Conservation (phyloP, 2,113 vertebrate species). For the Hemiprocne comata region DNA sequence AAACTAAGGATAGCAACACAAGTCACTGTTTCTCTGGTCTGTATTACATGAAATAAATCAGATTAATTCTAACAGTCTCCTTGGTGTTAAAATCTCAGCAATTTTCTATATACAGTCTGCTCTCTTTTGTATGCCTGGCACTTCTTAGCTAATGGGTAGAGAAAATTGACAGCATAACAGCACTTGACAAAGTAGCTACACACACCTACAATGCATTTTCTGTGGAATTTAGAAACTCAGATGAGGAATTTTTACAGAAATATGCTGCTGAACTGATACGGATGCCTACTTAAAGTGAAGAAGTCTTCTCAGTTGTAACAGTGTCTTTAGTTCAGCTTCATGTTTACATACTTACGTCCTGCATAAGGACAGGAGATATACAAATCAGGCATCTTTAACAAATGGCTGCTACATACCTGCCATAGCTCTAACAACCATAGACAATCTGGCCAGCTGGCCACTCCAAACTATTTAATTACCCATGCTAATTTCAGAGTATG, state of each 20-base stretch:
- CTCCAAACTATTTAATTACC: not conserved
- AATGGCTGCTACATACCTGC: not conserved
- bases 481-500: not conserved
- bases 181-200: not conserved
- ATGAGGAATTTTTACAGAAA: not conserved
- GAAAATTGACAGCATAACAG: not conserved
- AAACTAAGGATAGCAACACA: not conserved
- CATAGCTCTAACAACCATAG: not conserved
- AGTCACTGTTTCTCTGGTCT: not conserved
- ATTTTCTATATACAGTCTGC: not conserved
- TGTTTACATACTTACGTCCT: not conserved
- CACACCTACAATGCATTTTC: not conserved
- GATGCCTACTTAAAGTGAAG: not conserved
- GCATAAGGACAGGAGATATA: not conserved
- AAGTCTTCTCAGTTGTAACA: not conserved
- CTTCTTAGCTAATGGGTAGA: not conserved
- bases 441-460: not conserved
- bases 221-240: not conserved
- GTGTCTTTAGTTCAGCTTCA: not conserved
- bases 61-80: not conserved
- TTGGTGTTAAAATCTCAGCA: not conserved
- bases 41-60: not conserved
- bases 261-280: not conserved
- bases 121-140: not conserved
- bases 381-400: not conserved